A percentile compares a stretch with the other conserved stretches of the same genome.
These are phyloP conservation scores for Lepidocolaptes lacrymiger DNA, from an alignment of 2,797 vertebrate genomes.

Conservation along the genomic window DNA sequence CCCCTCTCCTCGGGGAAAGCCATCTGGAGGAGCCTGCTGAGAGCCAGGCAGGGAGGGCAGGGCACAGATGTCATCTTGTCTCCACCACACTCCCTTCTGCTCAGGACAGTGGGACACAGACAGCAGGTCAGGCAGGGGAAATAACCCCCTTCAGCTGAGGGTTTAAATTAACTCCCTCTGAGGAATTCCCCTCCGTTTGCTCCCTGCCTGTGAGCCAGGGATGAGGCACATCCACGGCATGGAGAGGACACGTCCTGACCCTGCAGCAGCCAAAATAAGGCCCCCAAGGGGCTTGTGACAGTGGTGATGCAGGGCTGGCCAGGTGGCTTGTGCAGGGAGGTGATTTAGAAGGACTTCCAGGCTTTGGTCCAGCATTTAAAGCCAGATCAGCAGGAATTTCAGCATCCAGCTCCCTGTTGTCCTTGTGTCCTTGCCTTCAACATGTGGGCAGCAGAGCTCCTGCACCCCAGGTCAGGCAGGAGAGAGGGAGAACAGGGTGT, in stretches of 20 bases:
- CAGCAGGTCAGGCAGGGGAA: neutral
- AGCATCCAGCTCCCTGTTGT: neutral
- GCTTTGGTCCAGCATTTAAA: neutral
- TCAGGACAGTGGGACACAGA: neutral
- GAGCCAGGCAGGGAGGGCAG: neutral
- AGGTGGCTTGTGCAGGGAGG: neutral
- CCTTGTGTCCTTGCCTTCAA: neutral
- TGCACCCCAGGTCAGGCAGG: fast-evolving
- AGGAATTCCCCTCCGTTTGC: neutral
- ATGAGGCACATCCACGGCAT: fast-evolving
- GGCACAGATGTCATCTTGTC: slow-evolving; percentile 12
- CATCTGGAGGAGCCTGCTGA: neutral
- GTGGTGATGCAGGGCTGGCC: neutral
- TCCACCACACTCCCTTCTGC: neutral
- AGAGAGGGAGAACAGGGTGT: neutral
- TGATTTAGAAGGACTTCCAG: neutral
- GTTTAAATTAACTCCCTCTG: neutral
- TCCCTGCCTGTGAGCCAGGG: fast-evolving
- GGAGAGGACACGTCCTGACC: neutral
- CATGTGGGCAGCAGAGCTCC: fast-evolving
- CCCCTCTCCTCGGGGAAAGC: neutral
- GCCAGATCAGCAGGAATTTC: neutral
- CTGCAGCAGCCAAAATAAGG: neutral
- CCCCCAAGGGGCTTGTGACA: neutral
- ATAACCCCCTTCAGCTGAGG: neutral